These are phyloP conservation scores for Steinernema scapterisci DNA, from an alignment of 2,888 invertebrate genomes.

Conservation along the genomic window DNA sequence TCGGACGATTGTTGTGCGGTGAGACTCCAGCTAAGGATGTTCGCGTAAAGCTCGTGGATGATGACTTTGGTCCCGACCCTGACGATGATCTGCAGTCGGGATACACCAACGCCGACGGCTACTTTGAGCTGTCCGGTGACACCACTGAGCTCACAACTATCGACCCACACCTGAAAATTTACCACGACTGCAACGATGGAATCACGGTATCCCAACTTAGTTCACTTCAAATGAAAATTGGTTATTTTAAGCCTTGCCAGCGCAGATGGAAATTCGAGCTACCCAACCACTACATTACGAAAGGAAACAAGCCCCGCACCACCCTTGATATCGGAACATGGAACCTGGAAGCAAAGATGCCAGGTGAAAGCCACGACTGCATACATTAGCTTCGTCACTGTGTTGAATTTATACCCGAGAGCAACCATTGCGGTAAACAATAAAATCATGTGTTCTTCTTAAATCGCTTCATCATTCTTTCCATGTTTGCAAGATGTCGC, in stretches of 20 bases:
- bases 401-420: not conserved
- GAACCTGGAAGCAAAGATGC: constrained; percentile 64
- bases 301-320: constrained; percentile 46
- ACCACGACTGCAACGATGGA: constrained; percentile 67
- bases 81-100: constrained; percentile 62
- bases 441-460: not conserved
- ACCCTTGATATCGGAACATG: constrained; percentile 65
- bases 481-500: constrained; percentile 4
- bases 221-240: constrained; percentile 31
- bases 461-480: not conserved
- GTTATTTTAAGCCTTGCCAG: constrained; percentile 61
- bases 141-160: constrained; percentile 65
- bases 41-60: constrained; percentile 64
- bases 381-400: constrained; percentile 58
- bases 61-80: constrained; percentile 64
- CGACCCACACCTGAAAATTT: constrained; percentile 64
- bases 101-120: constrained; percentile 57
- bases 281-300: constrained; percentile 65
- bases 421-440: not conserved
- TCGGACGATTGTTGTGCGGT: constrained; percentile 60
- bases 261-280: constrained; percentile 67
- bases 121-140: constrained; percentile 55
- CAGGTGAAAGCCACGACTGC: constrained; percentile 65
- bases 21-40: constrained; percentile 56
- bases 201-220: constrained; percentile 47